Percentiles rank a stretch among this genome's conserved stretches.
Conservation (phyloP, 2,113 vertebrate genomes). For the Lasiurus borealis region DNA sequence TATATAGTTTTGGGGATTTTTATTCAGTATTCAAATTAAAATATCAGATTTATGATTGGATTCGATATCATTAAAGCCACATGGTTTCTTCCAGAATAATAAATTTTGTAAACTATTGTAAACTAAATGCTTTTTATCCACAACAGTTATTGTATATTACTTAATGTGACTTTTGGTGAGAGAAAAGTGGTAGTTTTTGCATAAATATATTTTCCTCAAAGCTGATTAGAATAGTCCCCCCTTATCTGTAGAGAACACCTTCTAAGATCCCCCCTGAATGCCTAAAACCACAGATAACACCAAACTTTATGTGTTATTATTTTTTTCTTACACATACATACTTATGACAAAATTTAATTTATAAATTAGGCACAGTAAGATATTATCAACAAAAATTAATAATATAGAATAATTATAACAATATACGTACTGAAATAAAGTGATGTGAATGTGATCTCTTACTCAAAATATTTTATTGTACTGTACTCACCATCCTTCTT, state of each 20-base stretch:
- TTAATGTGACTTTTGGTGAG: slow-evolving; percentile 11
- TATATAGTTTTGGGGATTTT: not conserved
- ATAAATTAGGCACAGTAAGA: not conserved
- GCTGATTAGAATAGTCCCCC: not conserved
- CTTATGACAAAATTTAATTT: not conserved
- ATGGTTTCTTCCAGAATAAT: not conserved
- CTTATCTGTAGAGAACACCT: not conserved
- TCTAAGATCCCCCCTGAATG: not conserved
- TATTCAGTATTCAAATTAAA: slow-evolving; percentile 23
- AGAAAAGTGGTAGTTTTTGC: not conserved
- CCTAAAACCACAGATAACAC: not conserved
- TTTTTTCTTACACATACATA: not conserved
- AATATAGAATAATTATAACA: not conserved
- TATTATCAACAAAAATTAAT: not conserved
- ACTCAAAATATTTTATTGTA: not conserved
- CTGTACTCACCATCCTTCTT: not conserved
- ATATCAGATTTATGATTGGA: not conserved
- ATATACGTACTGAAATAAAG: not conserved
- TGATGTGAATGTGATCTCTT: not conserved
- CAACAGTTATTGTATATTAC: not conserved
- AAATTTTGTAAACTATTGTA: not conserved
- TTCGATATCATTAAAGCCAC: slow-evolving; percentile 18
- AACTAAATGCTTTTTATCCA: not conserved
- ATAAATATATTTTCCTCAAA: not conserved
- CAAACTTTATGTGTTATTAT: not conserved